Percentiles rank a stretch among this genome's conserved stretches.
Conservation (phyloP, 1,140 invertebrate species). For the Sesamia nonagrioides region DNA sequence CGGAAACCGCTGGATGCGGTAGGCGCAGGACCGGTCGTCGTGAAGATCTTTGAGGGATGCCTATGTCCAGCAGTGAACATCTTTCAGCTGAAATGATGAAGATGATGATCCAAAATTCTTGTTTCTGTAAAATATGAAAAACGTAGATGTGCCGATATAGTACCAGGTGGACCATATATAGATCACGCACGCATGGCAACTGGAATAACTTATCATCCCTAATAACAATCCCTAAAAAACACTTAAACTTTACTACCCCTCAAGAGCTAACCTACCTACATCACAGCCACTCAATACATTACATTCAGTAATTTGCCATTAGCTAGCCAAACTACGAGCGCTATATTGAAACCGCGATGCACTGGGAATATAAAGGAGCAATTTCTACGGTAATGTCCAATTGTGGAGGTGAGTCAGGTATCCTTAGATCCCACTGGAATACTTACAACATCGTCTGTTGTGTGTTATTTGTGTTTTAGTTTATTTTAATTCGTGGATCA, state of each 20-base stretch:
- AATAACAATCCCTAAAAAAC: background rate
- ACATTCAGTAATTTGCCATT: slow-evolving; percentile 54
- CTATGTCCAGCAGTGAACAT: too few relatives aligned
- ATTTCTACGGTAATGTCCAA: slow-evolving; percentile 58
- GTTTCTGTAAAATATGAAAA: too few relatives aligned
- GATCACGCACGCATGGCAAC: background rate
- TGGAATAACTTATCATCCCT: background rate
- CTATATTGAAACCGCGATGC: slow-evolving; percentile 61
- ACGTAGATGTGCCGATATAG: too few relatives aligned
- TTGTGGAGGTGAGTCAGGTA: slow-evolving; percentile 59
- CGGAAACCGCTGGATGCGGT: too few relatives aligned
- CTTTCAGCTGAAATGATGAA: too few relatives aligned
- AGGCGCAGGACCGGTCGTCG: too few relatives aligned
- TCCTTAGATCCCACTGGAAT: slow-evolving; percentile 45
- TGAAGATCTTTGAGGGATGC: too few relatives aligned
- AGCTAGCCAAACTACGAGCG: slow-evolving; percentile 47
- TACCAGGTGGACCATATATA: too few relatives aligned
- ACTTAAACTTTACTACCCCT: background rate
- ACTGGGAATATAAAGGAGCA: slow-evolving; percentile 62
- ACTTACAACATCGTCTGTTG: slow-evolving; percentile 43
- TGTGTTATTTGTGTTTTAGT: slow-evolving; percentile 45
- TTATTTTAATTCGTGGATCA: slow-evolving; percentile 37
- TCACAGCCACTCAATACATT: slow-evolving; percentile 34
- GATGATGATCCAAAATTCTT: too few relatives aligned
- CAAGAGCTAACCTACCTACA: background rate